These are phyloP conservation scores for Oreohelix idahoensis DNA, from an alignment of 1,140 invertebrate genomes.

Conservation along the genomic window DNA sequence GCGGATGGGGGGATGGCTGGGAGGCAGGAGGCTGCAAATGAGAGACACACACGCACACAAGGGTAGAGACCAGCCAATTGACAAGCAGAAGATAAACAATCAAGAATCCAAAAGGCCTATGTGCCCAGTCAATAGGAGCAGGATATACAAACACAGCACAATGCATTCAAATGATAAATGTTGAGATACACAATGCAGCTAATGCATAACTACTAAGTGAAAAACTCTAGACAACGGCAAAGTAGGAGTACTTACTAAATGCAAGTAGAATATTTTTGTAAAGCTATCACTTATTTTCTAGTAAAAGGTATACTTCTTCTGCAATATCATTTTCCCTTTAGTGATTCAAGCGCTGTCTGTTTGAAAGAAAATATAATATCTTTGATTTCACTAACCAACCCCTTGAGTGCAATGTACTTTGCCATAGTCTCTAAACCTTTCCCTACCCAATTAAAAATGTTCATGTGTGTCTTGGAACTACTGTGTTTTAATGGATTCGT, in stretches of 20 bases:
- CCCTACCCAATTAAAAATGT: no score
- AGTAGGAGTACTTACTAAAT: neutral
- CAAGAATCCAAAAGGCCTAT: neutral
- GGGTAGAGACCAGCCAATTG: conserved; percentile 28
- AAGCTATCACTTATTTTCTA: no score
- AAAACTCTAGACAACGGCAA: neutral
- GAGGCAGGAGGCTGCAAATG: conserved; percentile 86
- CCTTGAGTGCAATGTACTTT: no score
- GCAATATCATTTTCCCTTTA: no score
- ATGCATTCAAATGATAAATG: neutral
- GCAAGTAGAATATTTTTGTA: no score
- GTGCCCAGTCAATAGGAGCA: neutral
- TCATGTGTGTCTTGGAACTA: no score
- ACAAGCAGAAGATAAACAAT: neutral
- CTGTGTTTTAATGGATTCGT: no score
- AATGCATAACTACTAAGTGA: neutral
- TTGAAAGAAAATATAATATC: no score
- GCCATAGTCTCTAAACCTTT: no score
- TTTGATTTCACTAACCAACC: no score
- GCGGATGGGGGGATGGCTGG: conserved; percentile 88
- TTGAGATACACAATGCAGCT: conserved; percentile 1
- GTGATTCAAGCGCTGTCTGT: no score
- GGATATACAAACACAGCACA: neutral
- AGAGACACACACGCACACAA: conserved; percentile 21
- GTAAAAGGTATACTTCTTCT: no score